A percentile compares a stretch with the other conserved stretches of the same genome.
phyloP scores from a whole-genome alignment of 2,797 vertebrate genomes.

The Menidia menidia region DNA sequence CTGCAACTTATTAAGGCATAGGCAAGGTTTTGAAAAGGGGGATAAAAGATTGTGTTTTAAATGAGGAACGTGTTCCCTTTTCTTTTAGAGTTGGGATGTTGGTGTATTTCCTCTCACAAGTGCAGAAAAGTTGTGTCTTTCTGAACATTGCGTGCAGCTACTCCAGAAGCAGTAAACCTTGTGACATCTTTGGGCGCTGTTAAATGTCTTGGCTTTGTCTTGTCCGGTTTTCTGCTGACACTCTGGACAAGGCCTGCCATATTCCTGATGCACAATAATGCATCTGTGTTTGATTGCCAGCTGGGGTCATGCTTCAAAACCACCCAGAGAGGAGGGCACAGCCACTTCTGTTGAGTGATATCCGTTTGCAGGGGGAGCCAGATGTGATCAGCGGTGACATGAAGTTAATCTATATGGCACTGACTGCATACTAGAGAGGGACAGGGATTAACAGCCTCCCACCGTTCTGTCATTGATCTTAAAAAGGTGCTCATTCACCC shows the following conservation, averaged over 20 bases:
- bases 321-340: slow-evolving; percentile 50
- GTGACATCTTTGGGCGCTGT: slow-evolving; percentile 26
- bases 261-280: slow-evolving; percentile 30
- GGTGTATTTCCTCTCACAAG: slow-evolving; percentile 45
- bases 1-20: slow-evolving; percentile 60
- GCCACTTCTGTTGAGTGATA: slow-evolving; percentile 73
- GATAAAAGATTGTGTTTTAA: slow-evolving; percentile 68
- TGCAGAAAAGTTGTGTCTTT: slow-evolving; percentile 69
- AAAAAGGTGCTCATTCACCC: slow-evolving; percentile 21
- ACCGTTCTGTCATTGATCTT: slow-evolving; percentile 37
- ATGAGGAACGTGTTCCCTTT: slow-evolving; percentile 42
- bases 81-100: slow-evolving; percentile 25
- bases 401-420: slow-evolving; percentile 49
- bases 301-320: slow-evolving; percentile 40
- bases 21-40: slow-evolving; percentile 59
- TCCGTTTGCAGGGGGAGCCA: slow-evolving; percentile 69
- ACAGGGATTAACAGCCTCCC: slow-evolving; percentile 55
- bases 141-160: slow-evolving; percentile 36
- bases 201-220: slow-evolving; percentile 6
- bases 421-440: slow-evolving; percentile 29
- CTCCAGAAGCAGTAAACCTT: slow-evolving; percentile 22
- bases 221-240: slow-evolving; percentile 6
- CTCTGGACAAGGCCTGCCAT: slow-evolving; percentile 7
- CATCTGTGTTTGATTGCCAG: slow-evolving; percentile 56
- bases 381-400: slow-evolving; percentile 73